These are phyloP conservation scores for Drosophila sechellia DNA, from an alignment of 1,140 invertebrate genomes.

Conservation along the genomic window DNA sequence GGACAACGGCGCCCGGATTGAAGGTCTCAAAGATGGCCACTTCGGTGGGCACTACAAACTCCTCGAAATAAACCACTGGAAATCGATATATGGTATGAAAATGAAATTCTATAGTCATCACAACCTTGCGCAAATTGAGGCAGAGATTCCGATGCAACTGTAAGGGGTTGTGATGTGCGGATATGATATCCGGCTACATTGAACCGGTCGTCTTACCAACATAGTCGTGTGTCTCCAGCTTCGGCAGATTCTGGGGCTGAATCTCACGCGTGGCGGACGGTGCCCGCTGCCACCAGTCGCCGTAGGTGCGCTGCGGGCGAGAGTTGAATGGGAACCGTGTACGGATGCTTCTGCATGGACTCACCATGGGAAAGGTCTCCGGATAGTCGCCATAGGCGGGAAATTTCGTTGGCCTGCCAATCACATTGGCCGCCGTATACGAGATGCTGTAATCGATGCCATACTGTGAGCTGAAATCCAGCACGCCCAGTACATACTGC, in stretches of 20 bases:
- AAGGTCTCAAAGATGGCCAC: constrained; percentile 95
- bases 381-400: constrained; percentile 95
- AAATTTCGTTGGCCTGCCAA: constrained; percentile 92
- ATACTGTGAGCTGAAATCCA: constrained; percentile 95
- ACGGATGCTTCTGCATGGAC: constrained; percentile 40
- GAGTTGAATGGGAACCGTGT: constrained; percentile 28
- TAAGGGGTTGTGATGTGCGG: too few relatives aligned
- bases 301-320: constrained; percentile 92
- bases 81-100: constrained; percentile 29
- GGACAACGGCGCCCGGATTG: constrained; percentile 94
- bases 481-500: constrained; percentile 89
- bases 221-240: constrained; percentile 92
- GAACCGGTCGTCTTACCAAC: constrained; percentile 87
- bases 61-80: constrained; percentile 90
- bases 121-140: too few relatives aligned
- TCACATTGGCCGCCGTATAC: constrained; percentile 94
- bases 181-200: too few relatives aligned
- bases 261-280: constrained; percentile 89
- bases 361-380: constrained; percentile 94
- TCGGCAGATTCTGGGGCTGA: constrained; percentile 89
- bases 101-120: too few relatives aligned
- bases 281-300: constrained; percentile 93
- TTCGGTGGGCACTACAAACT: constrained; percentile 90
- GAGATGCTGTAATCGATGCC: constrained; percentile 94
- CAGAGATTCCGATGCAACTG: too few relatives aligned